Conservation (phyloP, 2,888 invertebrate genomes). For the Bellardia pandia region DNA sequence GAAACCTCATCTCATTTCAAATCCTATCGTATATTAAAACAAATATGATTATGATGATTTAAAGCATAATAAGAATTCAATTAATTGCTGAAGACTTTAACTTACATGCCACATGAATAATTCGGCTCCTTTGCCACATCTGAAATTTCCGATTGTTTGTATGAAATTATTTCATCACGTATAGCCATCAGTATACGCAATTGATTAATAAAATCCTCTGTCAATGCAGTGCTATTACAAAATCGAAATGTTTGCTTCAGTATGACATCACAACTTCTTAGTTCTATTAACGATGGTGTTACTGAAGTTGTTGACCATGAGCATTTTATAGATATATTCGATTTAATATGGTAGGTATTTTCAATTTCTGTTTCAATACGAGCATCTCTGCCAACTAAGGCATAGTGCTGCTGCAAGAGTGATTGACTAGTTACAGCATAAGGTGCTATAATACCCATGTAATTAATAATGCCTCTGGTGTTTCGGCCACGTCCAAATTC, state of each 20-base stretch:
- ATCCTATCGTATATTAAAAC: too few relatives aligned
- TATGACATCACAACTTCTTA: slow-evolving; percentile 79
- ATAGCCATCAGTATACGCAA: slow-evolving; percentile 80
- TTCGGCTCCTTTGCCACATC: slow-evolving; percentile 75
- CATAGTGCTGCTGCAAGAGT: slow-evolving; percentile 77
- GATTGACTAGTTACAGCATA: slow-evolving; percentile 75
- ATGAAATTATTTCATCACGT: slow-evolving; percentile 82
- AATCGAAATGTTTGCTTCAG: slow-evolving; percentile 80
- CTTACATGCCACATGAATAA: slow-evolving; percentile 80
- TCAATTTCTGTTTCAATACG: slow-evolving; percentile 78
- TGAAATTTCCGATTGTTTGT: slow-evolving; percentile 74
- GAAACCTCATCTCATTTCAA: too few relatives aligned
- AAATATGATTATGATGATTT: too few relatives aligned
- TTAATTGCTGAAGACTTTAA: neutral
- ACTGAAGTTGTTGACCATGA: slow-evolving; percentile 77
- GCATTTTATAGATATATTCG: slow-evolving; percentile 79
- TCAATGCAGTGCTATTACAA: slow-evolving; percentile 76
- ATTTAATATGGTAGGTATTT: slow-evolving; percentile 79
- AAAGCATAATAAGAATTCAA: too few relatives aligned
- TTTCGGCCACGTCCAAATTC: slow-evolving; percentile 77
- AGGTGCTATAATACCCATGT: slow-evolving; percentile 77
- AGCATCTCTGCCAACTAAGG: slow-evolving; percentile 63
- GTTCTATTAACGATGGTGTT: slow-evolving; percentile 78
- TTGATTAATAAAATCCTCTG: slow-evolving; percentile 81
- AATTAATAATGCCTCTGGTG: slow-evolving; percentile 80